Evolutionary conservation across 2,113 vertebrate species (phyloP), one percentile per base, ranked within the genome.

Genomic region (Octodon degus): DNA sequence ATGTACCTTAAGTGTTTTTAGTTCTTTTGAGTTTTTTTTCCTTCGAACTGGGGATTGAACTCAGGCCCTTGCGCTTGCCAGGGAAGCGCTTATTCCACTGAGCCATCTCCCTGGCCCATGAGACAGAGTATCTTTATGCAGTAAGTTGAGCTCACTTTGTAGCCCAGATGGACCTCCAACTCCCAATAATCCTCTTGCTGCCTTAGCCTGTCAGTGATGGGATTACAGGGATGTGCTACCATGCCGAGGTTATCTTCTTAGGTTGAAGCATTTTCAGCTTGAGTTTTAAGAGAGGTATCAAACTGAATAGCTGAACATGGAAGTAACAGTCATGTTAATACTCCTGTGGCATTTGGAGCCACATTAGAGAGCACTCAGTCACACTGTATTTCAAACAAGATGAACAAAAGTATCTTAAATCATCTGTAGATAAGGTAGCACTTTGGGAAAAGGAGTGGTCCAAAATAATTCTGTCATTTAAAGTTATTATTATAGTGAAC

Each of bases 361-460:
- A 86, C 53, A 62, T 87, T 85, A 86, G 32, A 95, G 32, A 93
- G 86, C 76, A 87, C n/a, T 43, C 17, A 63, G 82, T 93, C 47
- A 72, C 47, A 97, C 37, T 34, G 81, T 74, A 86, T 83, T 95
- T 93, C 85, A 94, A 86, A 96, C 90, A 87, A 76, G 74, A 83
- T 86, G 74, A 96, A 84, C 47, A 93, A 55, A 95, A 95, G 60
- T 68, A 89, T 9, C 63, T 86, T 63, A 92, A n/a, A 67, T 80
- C 7, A 86, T 70, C 4, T 72, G 68, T 72, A 53, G 22, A 43
- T 90, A 89, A 96, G 65, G 32, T 74, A 87, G 19, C 63, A 84
- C 30, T 77, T 84, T 67, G 62, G 74, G 79, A 85, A 94, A 95
- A 37, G n/a, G 30, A 27, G 5, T 53, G 81, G 53, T 93, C 16